Percentiles rank a stretch among this genome's conserved stretches.
Conservation (phyloP, 2,888 invertebrate species). For the Balanococcus diminutus region DNA sequence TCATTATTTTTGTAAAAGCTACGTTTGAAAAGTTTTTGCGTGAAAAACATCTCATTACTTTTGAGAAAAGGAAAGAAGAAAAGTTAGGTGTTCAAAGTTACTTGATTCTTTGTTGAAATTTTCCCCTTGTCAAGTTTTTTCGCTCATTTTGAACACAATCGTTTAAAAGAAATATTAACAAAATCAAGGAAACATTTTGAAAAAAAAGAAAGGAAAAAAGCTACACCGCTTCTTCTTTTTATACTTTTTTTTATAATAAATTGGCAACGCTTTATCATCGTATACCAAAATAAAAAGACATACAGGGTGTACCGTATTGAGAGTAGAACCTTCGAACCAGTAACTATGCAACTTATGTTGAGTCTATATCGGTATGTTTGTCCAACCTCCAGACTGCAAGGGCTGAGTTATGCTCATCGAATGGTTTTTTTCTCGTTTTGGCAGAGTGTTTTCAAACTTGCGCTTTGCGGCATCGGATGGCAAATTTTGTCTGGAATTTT, state of each 20-base stretch:
- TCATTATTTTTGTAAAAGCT: constrained; percentile 34
- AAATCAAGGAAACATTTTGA: constrained; percentile 22
- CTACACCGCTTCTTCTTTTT: not conserved
- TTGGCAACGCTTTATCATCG: constrained; percentile 30
- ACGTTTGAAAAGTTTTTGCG: constrained; percentile 23
- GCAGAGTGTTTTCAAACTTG: no score
- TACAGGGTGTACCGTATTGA: no score
- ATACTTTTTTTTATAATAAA: not conserved
- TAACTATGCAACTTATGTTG: no score
- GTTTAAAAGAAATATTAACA: constrained; percentile 40
- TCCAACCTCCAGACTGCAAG: no score
- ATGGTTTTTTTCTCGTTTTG: no score
- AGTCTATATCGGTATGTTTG: no score
- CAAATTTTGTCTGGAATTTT: no score
- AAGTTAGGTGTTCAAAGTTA: constrained; percentile 34
- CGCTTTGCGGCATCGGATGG: no score
- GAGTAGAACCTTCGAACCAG: no score
- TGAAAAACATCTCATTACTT: constrained; percentile 43
- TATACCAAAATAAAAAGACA: not conserved
- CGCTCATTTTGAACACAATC: constrained; percentile 34
- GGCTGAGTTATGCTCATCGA: no score
- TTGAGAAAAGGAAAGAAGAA: constrained; percentile 35
- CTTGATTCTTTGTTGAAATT: constrained; percentile 40
- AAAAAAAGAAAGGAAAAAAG: not conserved
- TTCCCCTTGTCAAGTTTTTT: constrained; percentile 25